Conservation (phyloP, 37 sponge, comb jelly and placozoan species). For the Chondrilla cf. caribensis region DNA sequence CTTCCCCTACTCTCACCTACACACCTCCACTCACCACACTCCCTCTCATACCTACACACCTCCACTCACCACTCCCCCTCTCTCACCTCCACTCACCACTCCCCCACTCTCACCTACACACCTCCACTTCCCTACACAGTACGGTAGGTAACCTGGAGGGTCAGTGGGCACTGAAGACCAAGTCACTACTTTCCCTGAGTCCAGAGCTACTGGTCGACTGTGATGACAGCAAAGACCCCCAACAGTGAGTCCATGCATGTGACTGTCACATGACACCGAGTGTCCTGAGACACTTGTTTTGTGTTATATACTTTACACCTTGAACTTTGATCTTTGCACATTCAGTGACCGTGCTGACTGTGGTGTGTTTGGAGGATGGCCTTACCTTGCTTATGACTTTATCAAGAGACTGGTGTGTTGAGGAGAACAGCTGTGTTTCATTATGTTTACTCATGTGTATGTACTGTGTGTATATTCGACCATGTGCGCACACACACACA, state of each 20-base stretch:
- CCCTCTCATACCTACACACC: too few relatives aligned
- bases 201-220: conserved; percentile 84
- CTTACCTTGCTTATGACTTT: conserved; percentile 80
- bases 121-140: conserved; percentile 9
- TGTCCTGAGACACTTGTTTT: too few relatives aligned
- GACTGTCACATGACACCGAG: neutral
- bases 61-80: too few relatives aligned
- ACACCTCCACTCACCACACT: too few relatives aligned
- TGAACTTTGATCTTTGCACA: neutral
- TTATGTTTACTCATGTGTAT: too few relatives aligned
- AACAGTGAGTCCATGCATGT: conserved; percentile 19
- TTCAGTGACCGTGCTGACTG: conserved; percentile 65
- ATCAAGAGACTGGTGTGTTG: conserved; percentile 40
- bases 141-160: conserved; percentile 80
- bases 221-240: conserved; percentile 68
- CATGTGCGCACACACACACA: too few relatives aligned
- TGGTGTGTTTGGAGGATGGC: conserved; percentile 94
- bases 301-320: too few relatives aligned
- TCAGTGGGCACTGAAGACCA: conserved; percentile 68
- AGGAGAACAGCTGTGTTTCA: too few relatives aligned
- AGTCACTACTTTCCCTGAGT: conserved; percentile 45
- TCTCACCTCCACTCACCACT: too few relatives aligned
- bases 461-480: too few relatives aligned
- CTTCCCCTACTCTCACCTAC: too few relatives aligned
- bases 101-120: too few relatives aligned